Conservation (phyloP, 1,140 invertebrate genomes). For the Pachyrhynchus sulphureomaculatus region DNA sequence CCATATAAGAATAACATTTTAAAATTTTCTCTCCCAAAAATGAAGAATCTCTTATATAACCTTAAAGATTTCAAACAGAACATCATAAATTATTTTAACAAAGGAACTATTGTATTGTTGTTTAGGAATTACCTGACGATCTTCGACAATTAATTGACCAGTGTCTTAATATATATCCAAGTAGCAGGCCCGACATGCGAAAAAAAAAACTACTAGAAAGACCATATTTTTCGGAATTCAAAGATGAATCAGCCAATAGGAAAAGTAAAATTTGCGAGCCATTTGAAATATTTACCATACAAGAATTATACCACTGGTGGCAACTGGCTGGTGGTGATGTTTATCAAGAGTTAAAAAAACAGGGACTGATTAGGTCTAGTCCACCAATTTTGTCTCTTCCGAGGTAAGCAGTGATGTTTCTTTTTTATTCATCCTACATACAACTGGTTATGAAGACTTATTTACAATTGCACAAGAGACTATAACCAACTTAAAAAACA, state of each 20-base stretch:
- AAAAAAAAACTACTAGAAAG: slow-evolving; percentile 58
- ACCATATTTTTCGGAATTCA: slow-evolving; percentile 53
- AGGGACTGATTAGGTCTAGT: slow-evolving; percentile 82
- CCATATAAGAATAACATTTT: no score
- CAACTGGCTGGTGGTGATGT: slow-evolving; percentile 93
- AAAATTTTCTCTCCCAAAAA: no score
- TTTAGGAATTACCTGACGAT: slow-evolving; percentile 61
- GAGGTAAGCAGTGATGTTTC: slow-evolving; percentile 54
- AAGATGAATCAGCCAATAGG: slow-evolving; percentile 37
- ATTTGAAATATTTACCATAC: slow-evolving; percentile 48
- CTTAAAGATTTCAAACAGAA: no score
- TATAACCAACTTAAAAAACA: no score
- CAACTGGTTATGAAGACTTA: background rate
- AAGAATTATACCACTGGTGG: slow-evolving; percentile 87
- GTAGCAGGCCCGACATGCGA: slow-evolving; percentile 60
- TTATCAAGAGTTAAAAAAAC: slow-evolving; percentile 84
- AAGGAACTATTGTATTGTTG: no score
- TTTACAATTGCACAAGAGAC: background rate
- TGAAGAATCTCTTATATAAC: no score
- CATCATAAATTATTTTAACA: no score
- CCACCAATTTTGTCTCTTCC: slow-evolving; percentile 78
- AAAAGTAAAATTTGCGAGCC: slow-evolving; percentile 41
- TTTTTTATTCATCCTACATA: background rate
- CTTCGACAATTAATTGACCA: slow-evolving; percentile 66
- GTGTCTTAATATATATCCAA: slow-evolving; percentile 68